phyloP scores from a whole-genome alignment of 2,888 invertebrate species.

The Mythimna albipuncta region DNA sequence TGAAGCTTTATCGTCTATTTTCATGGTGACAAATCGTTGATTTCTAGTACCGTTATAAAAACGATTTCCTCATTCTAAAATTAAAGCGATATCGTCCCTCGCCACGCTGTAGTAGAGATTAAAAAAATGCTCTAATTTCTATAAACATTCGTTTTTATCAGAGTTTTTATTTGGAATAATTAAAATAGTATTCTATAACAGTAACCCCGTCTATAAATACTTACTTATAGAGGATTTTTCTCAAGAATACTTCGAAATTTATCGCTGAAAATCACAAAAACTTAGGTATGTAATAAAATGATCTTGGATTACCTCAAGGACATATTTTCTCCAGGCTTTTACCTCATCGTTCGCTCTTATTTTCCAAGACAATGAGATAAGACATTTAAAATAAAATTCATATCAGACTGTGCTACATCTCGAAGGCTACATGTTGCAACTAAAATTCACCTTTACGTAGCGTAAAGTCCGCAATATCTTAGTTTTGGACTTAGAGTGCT shows the following conservation, averaged over 20 bases:
- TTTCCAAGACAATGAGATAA: conserved; percentile 2
- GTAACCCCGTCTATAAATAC: conserved; percentile 41
- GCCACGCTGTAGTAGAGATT: conserved; percentile 72
- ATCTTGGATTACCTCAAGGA: conserved; percentile 11
- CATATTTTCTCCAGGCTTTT: conserved; percentile 18
- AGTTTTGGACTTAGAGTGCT: too few relatives aligned
- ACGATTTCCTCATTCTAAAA: conserved; percentile 74
- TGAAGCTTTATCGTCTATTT: neutral
- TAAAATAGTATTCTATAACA: conserved; percentile 25
- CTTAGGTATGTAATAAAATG: neutral
- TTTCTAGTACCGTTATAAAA: conserved; percentile 41
- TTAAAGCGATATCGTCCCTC: conserved; percentile 74
- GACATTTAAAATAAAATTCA: neutral
- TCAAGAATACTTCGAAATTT: neutral
- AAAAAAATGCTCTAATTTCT: conserved; percentile 61
- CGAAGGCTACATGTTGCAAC: neutral
- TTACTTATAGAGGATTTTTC: neutral
- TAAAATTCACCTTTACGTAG: neutral
- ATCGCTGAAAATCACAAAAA: neutral
- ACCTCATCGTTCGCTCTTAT: conserved; percentile 17
- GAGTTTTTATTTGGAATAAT: conserved; percentile 38
- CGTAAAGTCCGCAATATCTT: too few relatives aligned
- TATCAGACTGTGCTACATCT: neutral
- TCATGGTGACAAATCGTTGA: conserved; percentile 3
- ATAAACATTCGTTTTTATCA: conserved; percentile 29